These are phyloP conservation scores for Kryptopterus vitreolus DNA, from an alignment of 2,797 vertebrate genomes.

Conservation along the genomic window DNA sequence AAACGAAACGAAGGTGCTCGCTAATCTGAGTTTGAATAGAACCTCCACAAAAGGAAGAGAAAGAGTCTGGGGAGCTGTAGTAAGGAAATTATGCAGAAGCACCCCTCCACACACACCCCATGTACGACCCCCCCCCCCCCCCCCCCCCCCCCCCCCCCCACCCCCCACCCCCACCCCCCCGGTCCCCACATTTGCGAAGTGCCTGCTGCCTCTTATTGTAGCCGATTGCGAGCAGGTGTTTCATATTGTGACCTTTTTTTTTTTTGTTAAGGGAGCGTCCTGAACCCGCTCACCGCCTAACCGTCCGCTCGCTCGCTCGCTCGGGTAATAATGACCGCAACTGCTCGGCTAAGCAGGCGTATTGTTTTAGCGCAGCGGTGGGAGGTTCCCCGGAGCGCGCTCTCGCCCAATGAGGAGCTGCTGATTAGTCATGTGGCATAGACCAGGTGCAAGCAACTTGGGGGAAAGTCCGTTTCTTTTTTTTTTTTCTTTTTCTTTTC, in stretches of 20 bases:
- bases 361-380: slow-evolving; percentile 69
- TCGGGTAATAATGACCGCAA: slow-evolving; percentile 55
- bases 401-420: slow-evolving; percentile 66
- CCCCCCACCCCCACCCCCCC: no score
- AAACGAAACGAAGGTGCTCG: slow-evolving; percentile 34
- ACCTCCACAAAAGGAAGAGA: slow-evolving; percentile 49
- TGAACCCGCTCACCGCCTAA: slow-evolving; percentile 63
- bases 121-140: no score
- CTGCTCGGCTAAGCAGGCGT: slow-evolving; percentile 48
- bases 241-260: slow-evolving; percentile 63
- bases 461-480: slow-evolving; percentile 43
- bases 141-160: no score
- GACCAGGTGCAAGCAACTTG: slow-evolving; percentile 75
- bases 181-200: slow-evolving; percentile 61
- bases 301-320: slow-evolving; percentile 56
- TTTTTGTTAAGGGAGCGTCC: slow-evolving; percentile 60
- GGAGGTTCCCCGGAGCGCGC: slow-evolving; percentile 64
- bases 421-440: slow-evolving; percentile 75
- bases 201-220: slow-evolving; percentile 67
- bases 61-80: slow-evolving; percentile 40
- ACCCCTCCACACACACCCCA: no score
- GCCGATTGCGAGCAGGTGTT: slow-evolving; percentile 76
- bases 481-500: no score
- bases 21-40: slow-evolving; percentile 58
- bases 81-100: slow-evolving; percentile 47